Evolutionary conservation across 2,888 invertebrate genomes (phyloP).

Genomic region (Ennomos quercinarius): DNA sequence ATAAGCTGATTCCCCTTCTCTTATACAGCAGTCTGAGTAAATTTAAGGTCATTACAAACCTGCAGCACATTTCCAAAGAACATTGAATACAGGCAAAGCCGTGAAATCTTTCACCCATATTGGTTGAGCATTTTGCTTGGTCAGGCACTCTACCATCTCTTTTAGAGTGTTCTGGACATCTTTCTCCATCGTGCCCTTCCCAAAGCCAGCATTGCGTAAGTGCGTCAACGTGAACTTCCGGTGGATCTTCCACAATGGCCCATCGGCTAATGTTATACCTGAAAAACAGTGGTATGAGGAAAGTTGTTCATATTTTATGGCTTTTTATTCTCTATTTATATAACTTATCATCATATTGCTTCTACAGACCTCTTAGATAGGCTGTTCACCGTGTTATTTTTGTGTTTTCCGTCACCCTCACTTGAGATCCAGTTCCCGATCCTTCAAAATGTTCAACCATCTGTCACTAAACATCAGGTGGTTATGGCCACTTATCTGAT

Average conservation of each 20-base stretch:
- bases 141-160: conserved; percentile 6
- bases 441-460: too few species aligned
- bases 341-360: too few species aligned
- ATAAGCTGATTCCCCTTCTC: too few species aligned
- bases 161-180: conserved; percentile 55
- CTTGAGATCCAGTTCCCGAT: too few species aligned
- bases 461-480: too few species aligned
- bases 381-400: too few species aligned
- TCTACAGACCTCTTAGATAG: too few species aligned
- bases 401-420: too few species aligned
- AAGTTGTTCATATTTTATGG: too few species aligned
- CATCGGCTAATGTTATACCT: conserved; percentile 87
- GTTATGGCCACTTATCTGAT: too few species aligned
- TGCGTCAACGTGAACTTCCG: conserved; percentile 85
- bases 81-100: conserved; percentile 85
- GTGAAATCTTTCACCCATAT: conserved; percentile 57
- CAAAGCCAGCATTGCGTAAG: conserved; percentile 82
- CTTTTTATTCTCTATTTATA: too few species aligned
- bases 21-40: too few species aligned
- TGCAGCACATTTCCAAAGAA: conserved; percentile 86
- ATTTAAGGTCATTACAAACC: conserved; percentile 51
- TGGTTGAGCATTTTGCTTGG: conserved; percentile 1
- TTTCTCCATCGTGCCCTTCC: conserved; percentile 78
- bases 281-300: conserved; percentile 11
- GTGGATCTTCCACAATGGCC: conserved; percentile 83